Evolutionary conservation across 2,888 invertebrate species (phyloP).

Genomic region (Heliconius aoede): DNA sequence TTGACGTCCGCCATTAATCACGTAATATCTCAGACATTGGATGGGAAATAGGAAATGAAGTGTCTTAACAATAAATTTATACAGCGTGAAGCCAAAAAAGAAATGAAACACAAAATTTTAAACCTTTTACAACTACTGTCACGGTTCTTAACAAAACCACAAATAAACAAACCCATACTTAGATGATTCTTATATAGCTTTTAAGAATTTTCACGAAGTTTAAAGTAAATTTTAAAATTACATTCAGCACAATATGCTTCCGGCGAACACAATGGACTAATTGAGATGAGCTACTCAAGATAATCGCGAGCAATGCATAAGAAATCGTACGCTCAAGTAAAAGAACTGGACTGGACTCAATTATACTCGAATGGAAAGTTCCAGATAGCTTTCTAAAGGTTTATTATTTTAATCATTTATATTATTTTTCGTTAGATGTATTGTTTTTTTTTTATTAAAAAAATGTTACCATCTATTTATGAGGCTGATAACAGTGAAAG

Average conservation of each 20-base stretch:
- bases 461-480: too few relatives aligned
- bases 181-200: constrained; percentile 2
- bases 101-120: not conserved
- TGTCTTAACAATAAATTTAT: too few relatives aligned
- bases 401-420: constrained; percentile 5
- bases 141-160: constrained; percentile 25
- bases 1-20: too few relatives aligned
- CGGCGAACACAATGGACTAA: constrained; percentile 41
- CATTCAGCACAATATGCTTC: constrained; percentile 31
- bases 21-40: too few relatives aligned
- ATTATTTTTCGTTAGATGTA: not conserved
- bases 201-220: constrained; percentile 24
- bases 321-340: not conserved
- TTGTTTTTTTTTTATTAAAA: not conserved
- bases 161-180: constrained; percentile 28
- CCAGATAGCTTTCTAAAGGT: constrained; percentile 6
- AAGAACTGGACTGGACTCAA: constrained; percentile 28
- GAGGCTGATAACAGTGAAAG: too few relatives aligned
- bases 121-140: constrained; percentile 8
- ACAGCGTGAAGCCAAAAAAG: not conserved
- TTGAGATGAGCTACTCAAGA: constrained; percentile 33
- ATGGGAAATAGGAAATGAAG: too few relatives aligned
- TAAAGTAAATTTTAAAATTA: constrained; percentile 30
- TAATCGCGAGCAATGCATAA: constrained; percentile 18
- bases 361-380: constrained; percentile 3